These are phyloP conservation scores for Sebastes taczanowskii DNA, from an alignment of 2,797 vertebrate genomes.

Conservation along the genomic window DNA sequence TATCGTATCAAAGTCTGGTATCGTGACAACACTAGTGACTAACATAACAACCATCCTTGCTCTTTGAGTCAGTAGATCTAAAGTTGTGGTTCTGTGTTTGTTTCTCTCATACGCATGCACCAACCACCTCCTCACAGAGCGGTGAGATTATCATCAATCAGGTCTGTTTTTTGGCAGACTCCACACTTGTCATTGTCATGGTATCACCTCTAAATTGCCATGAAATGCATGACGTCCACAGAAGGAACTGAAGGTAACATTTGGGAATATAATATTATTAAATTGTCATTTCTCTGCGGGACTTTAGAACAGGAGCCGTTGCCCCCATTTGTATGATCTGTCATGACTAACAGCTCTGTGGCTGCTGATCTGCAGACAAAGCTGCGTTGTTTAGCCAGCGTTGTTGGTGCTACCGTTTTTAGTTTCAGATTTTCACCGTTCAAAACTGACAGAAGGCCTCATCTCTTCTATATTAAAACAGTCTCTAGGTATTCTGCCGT, in stretches of 20 bases:
- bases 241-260: constrained; percentile 8
- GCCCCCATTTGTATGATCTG: constrained; percentile 8
- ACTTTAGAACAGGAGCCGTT: constrained; percentile 7
- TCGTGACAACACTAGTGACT: too few species aligned
- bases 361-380: constrained; percentile 11
- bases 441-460: neutral
- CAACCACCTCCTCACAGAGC: neutral
- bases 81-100: neutral
- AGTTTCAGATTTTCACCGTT: neutral
- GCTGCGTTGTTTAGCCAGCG: neutral
- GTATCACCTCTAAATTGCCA: constrained; percentile 22
- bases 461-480: neutral
- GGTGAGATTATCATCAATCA: constrained; percentile 11
- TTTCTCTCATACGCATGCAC: neutral
- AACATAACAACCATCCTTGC: neutral
- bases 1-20: too few species aligned
- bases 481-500: constrained; percentile 29
- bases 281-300: constrained; percentile 8
- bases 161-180: neutral
- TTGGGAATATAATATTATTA: constrained; percentile 21
- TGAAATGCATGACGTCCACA: constrained; percentile 5
- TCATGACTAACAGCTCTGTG: constrained; percentile 14
- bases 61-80: neutral
- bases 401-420: neutral
- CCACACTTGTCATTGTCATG: constrained; percentile 2